Evolutionary conservation across 1,140 invertebrate genomes (phyloP), one percentile per base, ranked within the genome.

Genomic region (Pseudomyrmex gracilis): DNA sequence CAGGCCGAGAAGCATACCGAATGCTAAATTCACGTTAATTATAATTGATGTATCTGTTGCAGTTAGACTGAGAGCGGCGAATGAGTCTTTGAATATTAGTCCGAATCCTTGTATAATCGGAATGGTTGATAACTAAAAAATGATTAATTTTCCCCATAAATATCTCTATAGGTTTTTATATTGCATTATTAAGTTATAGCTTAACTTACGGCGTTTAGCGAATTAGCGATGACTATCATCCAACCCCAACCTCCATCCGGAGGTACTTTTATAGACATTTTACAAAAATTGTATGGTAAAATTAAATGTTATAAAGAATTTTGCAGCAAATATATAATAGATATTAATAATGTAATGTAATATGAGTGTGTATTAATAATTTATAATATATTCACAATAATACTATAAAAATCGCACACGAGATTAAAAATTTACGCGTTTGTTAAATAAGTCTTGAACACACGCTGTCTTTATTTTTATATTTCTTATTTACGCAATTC

Each of bases 241-340:
- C 96, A 96, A 10, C 96, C 96, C 95, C 95, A 96, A 34, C 95
- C 95, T 51, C 96, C 96, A 85, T 97, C 95, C 0, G 96, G 96
- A 10, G 88, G 88, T 8, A 88, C 64, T 53, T 84, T 76, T 1
- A 2, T 49, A 47, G 13, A 12, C 78, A 73, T 82, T 74, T 82
- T 67, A 22, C 8, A 22, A 64, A 0, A 34, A n/a, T 80, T 10
- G 43, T 22, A 34, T 24, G 43, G 15, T 47, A 47, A 80, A 17
- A 49, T 47, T 12, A 24, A 49, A 24, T 51, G n/a, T 20, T 24
- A 0, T 12, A 22, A 22, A 13, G 34, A 80, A 34, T 58, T 58
- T 34, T 22, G 34, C 34, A 34, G 34, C 34, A 5, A 34, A 7
- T 34, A 34, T 34, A 34, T 34, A 34, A 34, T 34, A 34, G 34